phyloP scores from a whole-genome alignment of 2,113 vertebrate species.

The Petromus typicus region DNA sequence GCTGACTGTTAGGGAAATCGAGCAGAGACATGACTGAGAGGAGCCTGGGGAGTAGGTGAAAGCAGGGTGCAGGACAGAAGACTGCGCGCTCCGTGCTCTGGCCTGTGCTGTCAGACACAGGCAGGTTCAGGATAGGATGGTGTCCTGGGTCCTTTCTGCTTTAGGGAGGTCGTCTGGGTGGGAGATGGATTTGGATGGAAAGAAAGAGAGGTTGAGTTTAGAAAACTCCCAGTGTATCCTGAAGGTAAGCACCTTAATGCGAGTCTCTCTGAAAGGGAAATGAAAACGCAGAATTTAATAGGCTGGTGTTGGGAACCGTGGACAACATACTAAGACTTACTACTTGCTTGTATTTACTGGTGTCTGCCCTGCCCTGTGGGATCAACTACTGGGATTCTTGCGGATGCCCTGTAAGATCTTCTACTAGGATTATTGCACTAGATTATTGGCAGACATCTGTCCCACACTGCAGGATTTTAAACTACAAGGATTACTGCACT shows the following conservation, averaged over 20 bases:
- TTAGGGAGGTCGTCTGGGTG: not conserved
- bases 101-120: not conserved
- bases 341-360: no score
- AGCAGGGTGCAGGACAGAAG: not conserved
- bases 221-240: not conserved
- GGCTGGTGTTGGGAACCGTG: no score
- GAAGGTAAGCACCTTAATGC: not conserved
- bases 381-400: no score
- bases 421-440: no score
- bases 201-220: not conserved
- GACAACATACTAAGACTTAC: no score
- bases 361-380: no score
- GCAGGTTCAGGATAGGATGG: not conserved
- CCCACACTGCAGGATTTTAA: no score
- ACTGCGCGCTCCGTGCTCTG: not conserved
- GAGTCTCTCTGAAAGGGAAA: constrained; percentile 13
- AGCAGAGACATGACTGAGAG: not conserved
- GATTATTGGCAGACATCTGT: no score
- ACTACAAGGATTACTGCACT: no score
- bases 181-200: not conserved
- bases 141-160: not conserved
- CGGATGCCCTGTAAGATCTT: no score
- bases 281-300: constrained; percentile 19
- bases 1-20: not conserved
- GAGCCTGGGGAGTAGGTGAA: not conserved